Evolutionary conservation across 2,113 vertebrate species (phyloP).

Genomic region (Sinosuthora webbiana): DNA sequence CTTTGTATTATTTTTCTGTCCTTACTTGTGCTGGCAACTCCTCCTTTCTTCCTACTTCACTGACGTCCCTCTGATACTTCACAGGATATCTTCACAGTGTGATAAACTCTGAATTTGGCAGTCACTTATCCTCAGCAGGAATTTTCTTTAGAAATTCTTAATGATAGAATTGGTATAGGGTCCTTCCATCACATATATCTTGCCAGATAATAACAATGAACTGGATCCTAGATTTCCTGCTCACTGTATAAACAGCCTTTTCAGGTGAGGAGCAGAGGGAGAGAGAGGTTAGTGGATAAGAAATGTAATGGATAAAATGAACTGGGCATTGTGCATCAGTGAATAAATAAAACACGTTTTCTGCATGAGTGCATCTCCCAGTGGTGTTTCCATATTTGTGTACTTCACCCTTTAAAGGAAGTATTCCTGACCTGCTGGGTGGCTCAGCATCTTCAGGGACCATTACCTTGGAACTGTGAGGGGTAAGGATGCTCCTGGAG

Average conservation of each 20-base stretch:
- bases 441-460: neutral
- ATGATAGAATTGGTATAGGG: neutral
- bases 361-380: neutral
- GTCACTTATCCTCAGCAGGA: neutral
- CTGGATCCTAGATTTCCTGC: neutral
- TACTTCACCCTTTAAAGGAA: neutral
- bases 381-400: neutral
- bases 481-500: neutral
- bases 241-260: neutral
- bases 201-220: neutral
- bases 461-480: neutral
- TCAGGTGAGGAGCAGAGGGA: neutral
- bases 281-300: neutral
- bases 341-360: slow-evolving; percentile 3
- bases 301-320: neutral
- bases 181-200: neutral
- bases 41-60: neutral
- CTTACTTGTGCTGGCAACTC: neutral
- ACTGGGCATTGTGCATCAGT: neutral
- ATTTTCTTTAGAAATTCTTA: neutral
- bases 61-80: neutral
- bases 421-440: neutral
- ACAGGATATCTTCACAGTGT: neutral
- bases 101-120: neutral
- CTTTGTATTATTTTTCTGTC: neutral